Conservation (phyloP, 2,888 invertebrate species). For the Dugesia japonica region DNA sequence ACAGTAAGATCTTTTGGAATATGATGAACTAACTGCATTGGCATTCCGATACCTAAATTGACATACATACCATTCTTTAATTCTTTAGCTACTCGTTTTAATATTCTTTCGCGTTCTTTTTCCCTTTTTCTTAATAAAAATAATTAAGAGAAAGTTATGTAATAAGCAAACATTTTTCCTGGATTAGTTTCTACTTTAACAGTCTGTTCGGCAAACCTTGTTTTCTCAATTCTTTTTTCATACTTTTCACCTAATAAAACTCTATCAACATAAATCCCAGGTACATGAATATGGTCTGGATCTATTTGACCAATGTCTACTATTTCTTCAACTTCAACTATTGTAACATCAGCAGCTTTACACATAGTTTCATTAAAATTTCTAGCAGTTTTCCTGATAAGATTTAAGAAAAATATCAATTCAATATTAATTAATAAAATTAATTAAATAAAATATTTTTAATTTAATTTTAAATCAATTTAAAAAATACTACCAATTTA, state of each 20-base stretch:
- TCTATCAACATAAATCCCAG: slow-evolving; percentile 79
- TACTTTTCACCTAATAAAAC: slow-evolving; percentile 62
- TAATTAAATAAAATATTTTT: too few species aligned
- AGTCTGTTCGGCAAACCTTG: not conserved
- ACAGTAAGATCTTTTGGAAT: slow-evolving; percentile 69
- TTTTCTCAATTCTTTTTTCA: slow-evolving; percentile 73
- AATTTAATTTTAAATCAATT: too few species aligned
- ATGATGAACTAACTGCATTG: slow-evolving; percentile 81
- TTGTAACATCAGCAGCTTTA: slow-evolving; percentile 61
- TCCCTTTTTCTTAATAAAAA: not conserved
- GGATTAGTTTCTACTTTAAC: not conserved
- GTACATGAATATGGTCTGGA: slow-evolving; percentile 61
- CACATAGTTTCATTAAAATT: slow-evolving; percentile 94
- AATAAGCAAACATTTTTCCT: not conserved
- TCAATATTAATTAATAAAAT: too few species aligned
- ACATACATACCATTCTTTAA: slow-evolving; percentile 86
- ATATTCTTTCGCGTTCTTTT: slow-evolving; percentile 57
- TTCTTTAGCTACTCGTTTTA: slow-evolving; percentile 77
- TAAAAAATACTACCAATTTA: too few species aligned
- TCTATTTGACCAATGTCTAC: slow-evolving; percentile 59
- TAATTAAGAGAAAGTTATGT: too few species aligned
- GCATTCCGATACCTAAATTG: slow-evolving; percentile 72
- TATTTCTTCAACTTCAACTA: slow-evolving; percentile 91
- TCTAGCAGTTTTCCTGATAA: slow-evolving; percentile 75
- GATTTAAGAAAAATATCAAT: too few species aligned